Conservation (phyloP, 2,888 invertebrate species). For the Clostera curtula region DNA sequence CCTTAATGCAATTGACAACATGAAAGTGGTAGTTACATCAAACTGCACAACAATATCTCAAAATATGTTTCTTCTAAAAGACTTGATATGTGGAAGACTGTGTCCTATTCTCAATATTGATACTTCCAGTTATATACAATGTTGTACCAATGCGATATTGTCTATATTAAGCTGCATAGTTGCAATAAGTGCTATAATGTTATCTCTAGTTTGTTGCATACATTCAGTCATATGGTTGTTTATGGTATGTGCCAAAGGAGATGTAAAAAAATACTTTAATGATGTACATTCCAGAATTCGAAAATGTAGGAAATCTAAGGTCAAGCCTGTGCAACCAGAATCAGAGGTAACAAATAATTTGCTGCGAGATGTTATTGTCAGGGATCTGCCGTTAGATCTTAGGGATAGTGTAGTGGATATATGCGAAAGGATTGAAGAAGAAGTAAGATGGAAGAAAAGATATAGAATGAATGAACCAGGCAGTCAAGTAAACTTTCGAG, state of each 20-base stretch:
- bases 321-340: constrained; percentile 15
- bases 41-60: constrained; percentile 56
- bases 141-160: constrained; percentile 32
- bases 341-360: constrained; percentile 35
- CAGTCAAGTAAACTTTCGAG: constrained; percentile 11
- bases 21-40: constrained; percentile 30
- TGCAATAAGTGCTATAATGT: constrained; percentile 26
- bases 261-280: constrained; percentile 16
- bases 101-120: constrained; percentile 24
- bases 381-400: constrained; percentile 46
- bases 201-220: constrained; percentile 31
- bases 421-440: constrained; percentile 39
- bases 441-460: constrained; percentile 36
- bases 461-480: constrained; percentile 33
- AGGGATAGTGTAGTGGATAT: constrained; percentile 39
- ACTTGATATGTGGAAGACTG: constrained; percentile 43
- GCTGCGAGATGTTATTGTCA: constrained; percentile 45
- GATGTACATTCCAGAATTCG: constrained; percentile 16
- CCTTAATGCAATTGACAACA: constrained; percentile 8
- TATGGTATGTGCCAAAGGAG: constrained; percentile 24
- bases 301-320: constrained; percentile 3
- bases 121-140: constrained; percentile 27
- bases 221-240: constrained; percentile 25
- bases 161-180: constrained; percentile 34
- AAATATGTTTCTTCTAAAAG: constrained; percentile 41